phyloP scores from a whole-genome alignment of 2,888 invertebrate genomes.

The Elgonia sp. region DNA sequence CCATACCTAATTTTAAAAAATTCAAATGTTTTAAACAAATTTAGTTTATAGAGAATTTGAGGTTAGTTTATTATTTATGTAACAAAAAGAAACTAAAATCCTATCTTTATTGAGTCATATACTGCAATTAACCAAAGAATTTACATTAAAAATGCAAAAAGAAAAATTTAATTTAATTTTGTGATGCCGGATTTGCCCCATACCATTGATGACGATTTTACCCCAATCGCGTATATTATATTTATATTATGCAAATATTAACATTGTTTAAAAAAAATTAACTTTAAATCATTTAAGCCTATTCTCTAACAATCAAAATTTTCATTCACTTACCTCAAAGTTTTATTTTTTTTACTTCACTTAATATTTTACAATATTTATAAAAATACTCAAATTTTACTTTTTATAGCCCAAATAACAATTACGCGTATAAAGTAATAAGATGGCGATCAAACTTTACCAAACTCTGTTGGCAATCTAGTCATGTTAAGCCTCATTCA shows the following conservation, averaged over 20 bases:
- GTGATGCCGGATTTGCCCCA: not conserved
- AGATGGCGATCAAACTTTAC: not conserved
- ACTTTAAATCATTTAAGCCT: too few relatives aligned
- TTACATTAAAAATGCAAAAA: slow-evolving; percentile 11
- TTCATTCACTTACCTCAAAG: too few relatives aligned
- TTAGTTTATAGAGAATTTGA: slow-evolving; percentile 5
- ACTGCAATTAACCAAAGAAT: slow-evolving; percentile 1
- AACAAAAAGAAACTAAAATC: not conserved
- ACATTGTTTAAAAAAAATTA: too few relatives aligned
- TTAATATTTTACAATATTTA: too few relatives aligned
- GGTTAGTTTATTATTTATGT: slow-evolving; percentile 8
- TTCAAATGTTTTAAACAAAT: not conserved
- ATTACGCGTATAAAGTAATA: not conserved
- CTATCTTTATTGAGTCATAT: not conserved
- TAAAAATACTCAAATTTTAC: too few relatives aligned
- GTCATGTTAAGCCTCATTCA: not conserved
- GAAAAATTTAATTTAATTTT: not conserved
- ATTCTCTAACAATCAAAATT: too few relatives aligned
- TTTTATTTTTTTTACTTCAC: too few relatives aligned
- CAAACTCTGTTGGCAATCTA: not conserved
- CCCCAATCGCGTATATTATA: too few relatives aligned
- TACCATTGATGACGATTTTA: too few relatives aligned
- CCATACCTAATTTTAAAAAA: not conserved
- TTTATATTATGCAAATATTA: too few relatives aligned
- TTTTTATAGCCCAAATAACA: too few relatives aligned